These are phyloP conservation scores for Philereme vetulata DNA, from an alignment of 2,888 invertebrate genomes.

Conservation along the genomic window DNA sequence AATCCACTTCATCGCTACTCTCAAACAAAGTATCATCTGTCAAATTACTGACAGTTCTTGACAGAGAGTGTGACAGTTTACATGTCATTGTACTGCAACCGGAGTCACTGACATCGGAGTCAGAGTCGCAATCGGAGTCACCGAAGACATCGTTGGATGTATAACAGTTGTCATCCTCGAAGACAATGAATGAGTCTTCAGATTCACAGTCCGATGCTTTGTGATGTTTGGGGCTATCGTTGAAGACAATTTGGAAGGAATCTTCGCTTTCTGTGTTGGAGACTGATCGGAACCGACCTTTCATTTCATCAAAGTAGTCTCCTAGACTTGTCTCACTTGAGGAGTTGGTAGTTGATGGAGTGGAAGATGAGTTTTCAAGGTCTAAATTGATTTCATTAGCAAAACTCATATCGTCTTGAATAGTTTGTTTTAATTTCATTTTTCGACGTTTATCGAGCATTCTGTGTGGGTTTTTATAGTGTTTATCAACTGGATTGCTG, in stretches of 20 bases:
- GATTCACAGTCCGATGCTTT: conserved; percentile 81
- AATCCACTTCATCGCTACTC: conserved; percentile 68
- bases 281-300: conserved; percentile 61
- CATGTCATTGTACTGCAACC: conserved; percentile 53
- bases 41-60: conserved; percentile 67
- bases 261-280: conserved; percentile 66
- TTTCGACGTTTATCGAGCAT: conserved; percentile 49
- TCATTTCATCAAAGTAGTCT: conserved; percentile 69
- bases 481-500: conserved; percentile 50
- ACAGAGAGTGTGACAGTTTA: conserved; percentile 53
- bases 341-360: conserved; percentile 30
- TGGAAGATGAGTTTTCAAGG: conserved; percentile 51
- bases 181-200: conserved; percentile 84
- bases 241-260: conserved; percentile 76
- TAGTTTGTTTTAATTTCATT: conserved; percentile 48
- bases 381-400: conserved; percentile 56
- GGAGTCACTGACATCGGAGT: conserved; percentile 54
- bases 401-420: conserved; percentile 58
- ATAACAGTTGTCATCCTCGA: conserved; percentile 75
- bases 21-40: conserved; percentile 70
- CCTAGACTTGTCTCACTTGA: conserved; percentile 24
- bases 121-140: conserved; percentile 39
- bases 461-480: conserved; percentile 54
- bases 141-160: conserved; percentile 71
- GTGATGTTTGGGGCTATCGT: conserved; percentile 53